phyloP scores from a whole-genome alignment of 2,113 vertebrate genomes.

The Ameiurus melas region DNA sequence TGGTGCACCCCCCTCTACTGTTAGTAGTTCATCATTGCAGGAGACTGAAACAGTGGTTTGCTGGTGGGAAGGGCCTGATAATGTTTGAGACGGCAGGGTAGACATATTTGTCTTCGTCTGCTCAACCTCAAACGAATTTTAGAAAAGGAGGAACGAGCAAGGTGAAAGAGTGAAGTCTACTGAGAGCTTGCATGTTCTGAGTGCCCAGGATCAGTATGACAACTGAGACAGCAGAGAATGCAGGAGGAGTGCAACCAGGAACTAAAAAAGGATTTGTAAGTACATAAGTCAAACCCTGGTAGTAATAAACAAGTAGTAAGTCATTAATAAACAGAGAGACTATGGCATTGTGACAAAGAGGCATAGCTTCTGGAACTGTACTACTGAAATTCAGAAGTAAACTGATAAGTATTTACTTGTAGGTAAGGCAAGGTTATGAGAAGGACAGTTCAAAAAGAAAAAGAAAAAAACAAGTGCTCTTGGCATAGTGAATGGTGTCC shows the following conservation, averaged over 20 bases:
- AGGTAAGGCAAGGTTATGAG: not conserved
- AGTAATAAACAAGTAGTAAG: not conserved
- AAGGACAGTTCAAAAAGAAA: too few species aligned
- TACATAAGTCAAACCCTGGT: not conserved
- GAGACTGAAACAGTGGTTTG: not conserved
- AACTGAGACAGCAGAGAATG: constrained; percentile 4
- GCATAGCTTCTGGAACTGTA: not conserved
- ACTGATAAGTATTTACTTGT: not conserved
- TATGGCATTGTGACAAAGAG: too few species aligned
- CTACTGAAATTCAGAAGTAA: not conserved
- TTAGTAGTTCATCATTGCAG: not conserved
- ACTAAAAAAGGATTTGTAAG: constrained; percentile 30
- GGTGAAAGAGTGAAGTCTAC: not conserved
- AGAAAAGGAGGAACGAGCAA: not conserved
- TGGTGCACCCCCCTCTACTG: not conserved
- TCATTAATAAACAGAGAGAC: not conserved
- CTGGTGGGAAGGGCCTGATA: constrained; percentile 7
- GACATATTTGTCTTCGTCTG: not conserved
- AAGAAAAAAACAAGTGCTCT: not conserved
- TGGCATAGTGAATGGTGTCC: not conserved
- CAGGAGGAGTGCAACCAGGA: not conserved
- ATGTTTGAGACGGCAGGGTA: not conserved
- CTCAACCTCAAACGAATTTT: not conserved
- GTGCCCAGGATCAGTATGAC: constrained; percentile 12
- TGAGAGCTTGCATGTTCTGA: not conserved